phyloP scores from a whole-genome alignment of 2,888 invertebrate species.

The Craniophora ligustri region DNA sequence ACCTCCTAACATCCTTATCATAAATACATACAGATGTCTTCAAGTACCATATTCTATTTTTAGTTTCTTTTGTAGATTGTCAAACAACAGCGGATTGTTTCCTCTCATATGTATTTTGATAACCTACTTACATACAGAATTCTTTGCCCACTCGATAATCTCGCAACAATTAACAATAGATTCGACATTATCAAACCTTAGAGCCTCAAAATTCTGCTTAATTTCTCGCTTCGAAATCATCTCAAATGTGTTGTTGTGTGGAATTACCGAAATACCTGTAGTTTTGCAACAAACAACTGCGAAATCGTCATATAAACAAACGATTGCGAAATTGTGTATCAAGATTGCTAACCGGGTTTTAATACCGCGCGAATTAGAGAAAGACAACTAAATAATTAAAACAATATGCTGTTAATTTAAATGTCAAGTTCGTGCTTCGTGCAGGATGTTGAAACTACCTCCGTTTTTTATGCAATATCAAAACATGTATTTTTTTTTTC shows the following conservation, averaged over 20 bases:
- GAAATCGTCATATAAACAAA: not conserved
- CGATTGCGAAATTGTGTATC: too few relatives aligned
- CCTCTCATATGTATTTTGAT: slow-evolving; percentile 4
- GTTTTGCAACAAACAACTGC: not conserved
- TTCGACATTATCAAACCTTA: slow-evolving; percentile 5
- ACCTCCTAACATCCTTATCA: too few relatives aligned
- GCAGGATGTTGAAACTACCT: slow-evolving; percentile 25
- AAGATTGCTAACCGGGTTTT: slow-evolving; percentile 8
- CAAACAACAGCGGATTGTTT: slow-evolving; percentile 11
- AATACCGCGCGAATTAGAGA: slow-evolving; percentile 12
- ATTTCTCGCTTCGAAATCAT: not conserved
- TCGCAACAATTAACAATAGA: slow-evolving; percentile 16
- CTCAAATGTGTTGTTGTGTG: not conserved
- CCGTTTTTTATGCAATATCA: slow-evolving; percentile 19
- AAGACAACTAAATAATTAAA: not conserved
- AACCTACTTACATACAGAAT: slow-evolving; percentile 14
- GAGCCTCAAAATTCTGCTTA: not conserved
- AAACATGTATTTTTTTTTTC: slow-evolving; percentile 10
- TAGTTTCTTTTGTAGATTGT: not conserved
- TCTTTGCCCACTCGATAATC: slow-evolving; percentile 1
- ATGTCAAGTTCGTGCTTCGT: slow-evolving; percentile 32
- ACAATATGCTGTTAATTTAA: slow-evolving; percentile 7
- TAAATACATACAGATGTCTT: too few relatives aligned
- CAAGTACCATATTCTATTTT: not conserved
- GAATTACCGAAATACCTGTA: too few relatives aligned